Base-by-base conservation (phyloP, 2,888 invertebrate species). In the Andrena bucephala region DNA sequence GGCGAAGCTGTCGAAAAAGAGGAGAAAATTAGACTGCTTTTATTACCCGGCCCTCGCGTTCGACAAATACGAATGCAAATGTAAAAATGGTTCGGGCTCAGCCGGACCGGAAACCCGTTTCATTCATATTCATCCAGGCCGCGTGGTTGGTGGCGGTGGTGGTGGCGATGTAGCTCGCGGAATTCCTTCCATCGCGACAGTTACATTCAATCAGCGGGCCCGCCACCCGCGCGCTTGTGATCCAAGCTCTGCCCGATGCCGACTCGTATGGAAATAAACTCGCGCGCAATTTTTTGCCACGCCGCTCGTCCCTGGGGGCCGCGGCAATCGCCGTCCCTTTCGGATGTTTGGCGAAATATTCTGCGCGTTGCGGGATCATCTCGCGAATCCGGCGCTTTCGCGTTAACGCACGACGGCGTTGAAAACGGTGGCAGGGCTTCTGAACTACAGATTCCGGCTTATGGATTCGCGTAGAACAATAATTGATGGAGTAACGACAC, bases 71-170 rank as follows among this genome's bases (percentile, higher is more conserved):
- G 82, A 76, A 86, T 87, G 87, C 87, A 84, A 89, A 88, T 89
- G 85, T 86, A 85, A 86, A 90, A 88, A 87, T 87, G 88, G 74
- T 75, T 72, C 77, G 84, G 69, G 81, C 85, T 88, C 89, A 87
- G 83, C 82, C 87, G 85, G 89, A 90, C 89, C 84, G 88, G 87
- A 90, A 90, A 90, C 83, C 85, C 78, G 89, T 88, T 90, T 90
- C 89, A 90, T 90, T 90, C 89, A 90, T 90, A 90, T 89, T 90
- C 90, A 90, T 90, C 83, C 86, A 73, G 77, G 66, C 69, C 4
- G 6, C 60, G 77, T 60, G 57, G 75, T 71, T 54, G 10, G 27
- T 4, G 57, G 27, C 76, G 68, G 83, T 86, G 82, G 79, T 74
- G 89, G 86, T 77, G 16, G 88, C 77, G 84, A 83, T 84, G 81